These are phyloP conservation scores for Temnothorax rugatulus DNA, from an alignment of 2,888 invertebrate genomes.

Conservation along the genomic window DNA sequence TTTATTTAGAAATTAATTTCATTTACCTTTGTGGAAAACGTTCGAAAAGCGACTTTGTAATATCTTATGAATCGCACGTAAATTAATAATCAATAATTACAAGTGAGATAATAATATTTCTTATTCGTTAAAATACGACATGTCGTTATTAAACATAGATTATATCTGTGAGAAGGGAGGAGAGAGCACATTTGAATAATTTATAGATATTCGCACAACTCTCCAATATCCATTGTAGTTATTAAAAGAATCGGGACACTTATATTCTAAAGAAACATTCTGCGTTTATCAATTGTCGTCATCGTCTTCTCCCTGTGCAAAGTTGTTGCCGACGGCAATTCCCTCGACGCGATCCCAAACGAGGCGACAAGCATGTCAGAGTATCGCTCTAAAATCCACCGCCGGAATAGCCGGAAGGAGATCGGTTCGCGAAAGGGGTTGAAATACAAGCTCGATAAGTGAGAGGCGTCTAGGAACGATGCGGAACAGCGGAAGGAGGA, in stretches of 20 bases:
- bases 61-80: not conserved
- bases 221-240: not conserved
- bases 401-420: conserved; percentile 42
- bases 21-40: not conserved
- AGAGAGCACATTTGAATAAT: not conserved
- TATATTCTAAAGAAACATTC: not conserved
- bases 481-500: conserved; percentile 76
- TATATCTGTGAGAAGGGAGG: not conserved
- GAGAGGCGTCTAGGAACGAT: conserved; percentile 78
- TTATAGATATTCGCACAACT: not conserved
- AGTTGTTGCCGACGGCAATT: not conserved
- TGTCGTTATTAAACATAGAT: not conserved
- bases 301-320: not conserved
- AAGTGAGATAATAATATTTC: not conserved
- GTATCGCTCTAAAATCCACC: conserved; percentile 54
- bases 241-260: not conserved
- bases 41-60: too few relatives aligned
- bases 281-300: not conserved
- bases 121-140: not conserved
- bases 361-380: conserved; percentile 8
- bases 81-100: not conserved
- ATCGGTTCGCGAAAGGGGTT: conserved; percentile 72
- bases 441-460: conserved; percentile 82
- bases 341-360: conserved; percentile 30
- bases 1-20: conserved; percentile 22